Conservation (phyloP, 2,797 vertebrate species). For the Sciurus vulgaris region DNA sequence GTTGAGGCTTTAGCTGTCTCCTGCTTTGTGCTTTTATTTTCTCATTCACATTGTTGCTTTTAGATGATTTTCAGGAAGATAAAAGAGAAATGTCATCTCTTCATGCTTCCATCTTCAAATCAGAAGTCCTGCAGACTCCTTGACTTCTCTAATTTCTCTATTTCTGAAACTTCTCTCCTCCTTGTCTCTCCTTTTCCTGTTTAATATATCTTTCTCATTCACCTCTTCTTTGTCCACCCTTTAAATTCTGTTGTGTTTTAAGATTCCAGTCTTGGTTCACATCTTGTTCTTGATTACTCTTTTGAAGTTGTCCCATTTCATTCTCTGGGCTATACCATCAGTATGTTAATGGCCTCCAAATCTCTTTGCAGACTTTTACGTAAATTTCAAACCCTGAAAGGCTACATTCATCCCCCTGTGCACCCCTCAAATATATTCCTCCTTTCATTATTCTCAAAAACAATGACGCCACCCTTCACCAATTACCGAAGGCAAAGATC, state of each 20-base stretch:
- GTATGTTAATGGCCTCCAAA: neutral
- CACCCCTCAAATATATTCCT: neutral
- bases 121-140: neutral
- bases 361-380: constrained; percentile 13
- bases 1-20: neutral
- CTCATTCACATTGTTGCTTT: neutral
- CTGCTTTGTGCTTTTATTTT: constrained; percentile 28
- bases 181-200: neutral
- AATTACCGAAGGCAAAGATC: neutral
- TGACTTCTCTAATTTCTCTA: neutral
- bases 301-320: neutral
- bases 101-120: neutral
- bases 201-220: neutral
- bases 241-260: neutral
- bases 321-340: neutral
- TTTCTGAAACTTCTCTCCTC: neutral
- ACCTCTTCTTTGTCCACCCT: neutral
- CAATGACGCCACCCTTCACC: neutral
- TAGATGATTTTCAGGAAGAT: neutral
- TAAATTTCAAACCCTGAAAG: neutral
- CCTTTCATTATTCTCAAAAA: neutral
- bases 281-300: neutral
- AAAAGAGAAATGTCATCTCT: neutral
- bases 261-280: neutral
- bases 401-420: neutral